Percentiles rank a stretch among this genome's conserved stretches.
phyloP scores from a whole-genome alignment of 2,888 invertebrate genomes.

The Notodonta ziczac region DNA sequence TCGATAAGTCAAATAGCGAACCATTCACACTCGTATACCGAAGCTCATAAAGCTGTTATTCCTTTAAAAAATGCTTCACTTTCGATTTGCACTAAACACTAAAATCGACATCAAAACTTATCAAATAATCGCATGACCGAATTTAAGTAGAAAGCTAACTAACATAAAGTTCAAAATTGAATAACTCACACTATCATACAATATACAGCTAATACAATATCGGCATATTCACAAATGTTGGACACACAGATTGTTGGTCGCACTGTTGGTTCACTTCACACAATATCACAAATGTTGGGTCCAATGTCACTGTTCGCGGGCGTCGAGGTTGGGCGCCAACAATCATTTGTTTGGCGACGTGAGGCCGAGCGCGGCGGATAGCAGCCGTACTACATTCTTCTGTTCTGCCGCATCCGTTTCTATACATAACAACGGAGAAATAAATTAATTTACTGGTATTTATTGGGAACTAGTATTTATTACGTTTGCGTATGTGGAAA shows the following conservation, averaged over 20 bases:
- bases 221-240: constrained; percentile 19
- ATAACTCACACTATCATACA: constrained; percentile 2
- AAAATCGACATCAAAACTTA: neutral
- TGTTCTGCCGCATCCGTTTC: constrained; percentile 90
- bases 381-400: constrained; percentile 91
- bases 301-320: neutral
- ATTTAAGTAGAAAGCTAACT: neutral
- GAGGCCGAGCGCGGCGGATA: constrained; percentile 91
- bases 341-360: constrained; percentile 74
- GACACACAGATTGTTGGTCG: constrained; percentile 11
- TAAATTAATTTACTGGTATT: neutral
- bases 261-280: constrained; percentile 9
- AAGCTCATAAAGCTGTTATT: neutral
- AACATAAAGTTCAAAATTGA: neutral
- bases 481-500: too few relatives aligned
- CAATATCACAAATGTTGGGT: constrained; percentile 5
- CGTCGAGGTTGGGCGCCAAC: constrained; percentile 23
- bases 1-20: too few relatives aligned
- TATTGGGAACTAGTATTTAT: too few relatives aligned
- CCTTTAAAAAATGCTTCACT: neutral
- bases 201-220: constrained; percentile 28
- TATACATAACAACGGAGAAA: constrained; percentile 52
- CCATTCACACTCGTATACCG: too few relatives aligned
- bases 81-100: neutral
- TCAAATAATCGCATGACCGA: neutral